Evolutionary conservation across 2,113 vertebrate genomes (phyloP).

Genomic region (Scopus umbretta): DNA sequence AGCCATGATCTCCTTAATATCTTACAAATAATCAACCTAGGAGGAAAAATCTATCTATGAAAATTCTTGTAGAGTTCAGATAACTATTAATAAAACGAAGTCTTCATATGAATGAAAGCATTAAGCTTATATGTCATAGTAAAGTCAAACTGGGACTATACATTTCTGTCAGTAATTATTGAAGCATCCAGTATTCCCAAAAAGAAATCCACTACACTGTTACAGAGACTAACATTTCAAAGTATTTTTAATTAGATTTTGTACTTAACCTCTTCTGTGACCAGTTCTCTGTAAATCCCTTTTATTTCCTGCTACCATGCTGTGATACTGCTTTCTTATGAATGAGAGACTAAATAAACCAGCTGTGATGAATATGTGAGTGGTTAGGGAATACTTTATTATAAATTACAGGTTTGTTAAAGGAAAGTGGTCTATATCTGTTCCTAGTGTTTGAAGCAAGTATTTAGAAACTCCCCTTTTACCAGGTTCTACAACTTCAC

Average conservation of each 20-base stretch:
- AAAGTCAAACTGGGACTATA: neutral
- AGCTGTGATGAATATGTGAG: neutral
- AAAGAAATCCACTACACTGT: neutral
- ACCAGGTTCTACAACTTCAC: neutral
- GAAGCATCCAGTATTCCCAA: neutral
- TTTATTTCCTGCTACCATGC: constrained; percentile 40
- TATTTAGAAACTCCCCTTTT: neutral
- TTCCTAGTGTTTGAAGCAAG: neutral
- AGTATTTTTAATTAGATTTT: constrained; percentile 32
- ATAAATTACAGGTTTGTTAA: neutral
- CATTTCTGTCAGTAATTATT: neutral
- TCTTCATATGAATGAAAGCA: neutral
- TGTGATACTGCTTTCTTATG: constrained; percentile 4
- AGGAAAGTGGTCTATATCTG: neutral
- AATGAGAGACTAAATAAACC: neutral
- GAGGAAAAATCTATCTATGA: neutral
- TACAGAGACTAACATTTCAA: neutral
- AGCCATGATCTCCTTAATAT: neutral
- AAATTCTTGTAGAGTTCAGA: neutral
- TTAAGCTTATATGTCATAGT: neutral
- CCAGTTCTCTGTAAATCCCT: constrained; percentile 24
- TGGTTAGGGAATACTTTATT: neutral
- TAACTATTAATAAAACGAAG: neutral
- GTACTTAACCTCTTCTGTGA: constrained; percentile 24
- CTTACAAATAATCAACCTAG: neutral